Base-by-base conservation (phyloP, 2,797 vertebrate species). In the Pitangus sulphuratus region DNA sequence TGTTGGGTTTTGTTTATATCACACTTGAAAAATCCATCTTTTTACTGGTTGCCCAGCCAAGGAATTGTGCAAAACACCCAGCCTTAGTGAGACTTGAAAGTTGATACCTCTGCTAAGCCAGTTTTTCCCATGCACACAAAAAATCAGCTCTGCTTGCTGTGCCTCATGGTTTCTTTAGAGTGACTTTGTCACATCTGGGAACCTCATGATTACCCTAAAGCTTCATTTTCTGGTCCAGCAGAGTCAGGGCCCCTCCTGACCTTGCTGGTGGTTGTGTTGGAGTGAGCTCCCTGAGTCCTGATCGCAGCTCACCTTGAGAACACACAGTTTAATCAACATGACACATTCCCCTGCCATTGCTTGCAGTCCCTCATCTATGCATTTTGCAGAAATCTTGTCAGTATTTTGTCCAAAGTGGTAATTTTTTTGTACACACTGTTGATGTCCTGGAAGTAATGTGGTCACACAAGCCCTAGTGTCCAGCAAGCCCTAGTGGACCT, bases 101-200 rank as follows among this genome's bases (percentile, higher is more conserved):
- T 20, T 0, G 0, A 80, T 62, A 87, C 26, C 33, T 77, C 53
- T 78, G 71, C 56, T 89, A 50, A 77, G 22, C 48, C 1, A 0
- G 17, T 11, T 87, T 89, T 80, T 91, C 60, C 42, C 76, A 48
- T 3, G 8, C 68, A 80, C 30, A 60, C 2, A 3, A 53, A 87
- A 69, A 72, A 56, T 60, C 84, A 85, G 33, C 37, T 65, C 78
- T 11, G 15, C 84, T 93, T 62, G 22, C 31, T 79, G 64, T 77
- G 47, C 84, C 86, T 91, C 60, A 71, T 0, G 0, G 44, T 42
- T 87, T 65, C 69, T 58, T 79, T 45, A 60, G 31, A 89, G 76
- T 48, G 79, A 83, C 64, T 94, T 91, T 33, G 78, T 92, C 89
- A 97, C 84, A 89, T 94, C 75, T 96, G 91, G 93, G 48, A 85